These are phyloP conservation scores for Petrosia ficiformis DNA, from an alignment of 37 sponge, comb jelly and placozoan species.

Conservation along the genomic window DNA sequence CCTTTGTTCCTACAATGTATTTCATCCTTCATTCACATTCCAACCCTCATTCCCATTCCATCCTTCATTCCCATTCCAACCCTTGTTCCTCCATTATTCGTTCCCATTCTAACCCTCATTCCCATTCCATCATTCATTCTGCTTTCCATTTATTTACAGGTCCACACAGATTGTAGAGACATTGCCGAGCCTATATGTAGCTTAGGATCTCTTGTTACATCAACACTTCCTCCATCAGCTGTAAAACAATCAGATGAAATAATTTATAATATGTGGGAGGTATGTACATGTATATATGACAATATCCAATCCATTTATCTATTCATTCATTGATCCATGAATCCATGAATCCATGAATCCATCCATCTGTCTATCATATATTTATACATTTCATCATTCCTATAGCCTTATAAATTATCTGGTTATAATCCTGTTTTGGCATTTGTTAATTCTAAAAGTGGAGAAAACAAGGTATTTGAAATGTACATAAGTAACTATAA, in stretches of 20 bases:
- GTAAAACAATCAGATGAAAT: slow-evolving; percentile 64
- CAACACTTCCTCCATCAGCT: slow-evolving; percentile 77
- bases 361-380: slow-evolving; percentile 15
- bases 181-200: slow-evolving; percentile 40
- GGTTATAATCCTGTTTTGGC: slow-evolving; percentile 84
- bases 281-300: slow-evolving; percentile 16
- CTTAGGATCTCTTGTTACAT: slow-evolving; percentile 60
- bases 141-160: slow-evolving; percentile 39
- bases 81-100: no score
- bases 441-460: slow-evolving; percentile 93
- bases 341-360: background rate
- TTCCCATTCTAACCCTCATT: slow-evolving; percentile 22
- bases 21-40: background rate
- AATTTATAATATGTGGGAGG: slow-evolving; percentile 79
- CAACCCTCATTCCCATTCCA: background rate
- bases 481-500: background rate
- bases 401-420: slow-evolving; percentile 56
- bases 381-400: slow-evolving; percentile 8
- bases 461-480: slow-evolving; percentile 86
- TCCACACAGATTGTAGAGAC: slow-evolving; percentile 80
- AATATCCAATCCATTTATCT: background rate
- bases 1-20: background rate
- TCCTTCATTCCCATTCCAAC: slow-evolving; percentile 13
- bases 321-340: background rate
- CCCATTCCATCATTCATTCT: slow-evolving; percentile 20